Conservation (phyloP, 1,140 invertebrate species). For the Venustaconcha ellipsiformis region DNA sequence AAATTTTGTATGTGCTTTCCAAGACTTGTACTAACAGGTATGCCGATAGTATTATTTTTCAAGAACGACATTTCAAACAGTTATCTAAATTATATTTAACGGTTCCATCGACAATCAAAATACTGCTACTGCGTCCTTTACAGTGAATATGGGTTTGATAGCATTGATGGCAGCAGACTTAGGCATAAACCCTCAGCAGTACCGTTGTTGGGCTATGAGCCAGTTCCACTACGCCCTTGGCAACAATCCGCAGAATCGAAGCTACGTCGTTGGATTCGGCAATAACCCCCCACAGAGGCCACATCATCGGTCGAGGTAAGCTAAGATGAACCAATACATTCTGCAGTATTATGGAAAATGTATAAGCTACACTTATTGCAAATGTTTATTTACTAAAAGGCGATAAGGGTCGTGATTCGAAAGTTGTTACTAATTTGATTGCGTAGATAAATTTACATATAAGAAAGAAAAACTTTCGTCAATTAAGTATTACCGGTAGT, state of each 20-base stretch:
- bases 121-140: conserved; percentile 10
- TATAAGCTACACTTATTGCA: too few species aligned
- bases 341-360: too few species aligned
- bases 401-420: too few species aligned
- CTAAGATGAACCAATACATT: background rate
- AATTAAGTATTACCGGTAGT: too few species aligned
- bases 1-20: too few species aligned
- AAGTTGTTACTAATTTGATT: background rate
- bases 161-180: conserved; percentile 54
- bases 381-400: background rate
- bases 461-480: background rate
- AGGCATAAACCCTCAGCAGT: conserved; percentile 36
- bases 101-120: too few species aligned
- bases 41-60: too few species aligned
- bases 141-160: conserved; percentile 52
- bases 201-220: conserved; percentile 73
- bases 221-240: conserved; percentile 78
- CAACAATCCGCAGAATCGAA: conserved; percentile 70
- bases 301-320: conserved; percentile 46
- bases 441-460: background rate
- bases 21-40: too few species aligned
- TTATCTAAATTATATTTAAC: too few species aligned
- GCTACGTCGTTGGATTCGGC: conserved; percentile 77
- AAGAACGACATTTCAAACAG: too few species aligned
- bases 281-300: conserved; percentile 72